Base-by-base conservation (phyloP, 2,888 invertebrate genomes). In the Neocrepidodera transversa region DNA sequence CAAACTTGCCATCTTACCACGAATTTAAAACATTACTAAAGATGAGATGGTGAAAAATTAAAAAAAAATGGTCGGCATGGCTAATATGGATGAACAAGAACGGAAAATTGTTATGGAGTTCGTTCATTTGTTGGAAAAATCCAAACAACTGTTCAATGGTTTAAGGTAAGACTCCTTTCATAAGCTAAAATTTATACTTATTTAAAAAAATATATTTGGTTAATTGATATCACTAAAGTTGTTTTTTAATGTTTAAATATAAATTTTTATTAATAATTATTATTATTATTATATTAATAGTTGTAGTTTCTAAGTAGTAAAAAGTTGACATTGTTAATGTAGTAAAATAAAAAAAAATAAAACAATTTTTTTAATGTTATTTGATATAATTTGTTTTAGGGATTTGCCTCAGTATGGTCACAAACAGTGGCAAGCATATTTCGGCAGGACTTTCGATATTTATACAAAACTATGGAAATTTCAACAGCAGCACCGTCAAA, bases 381-480 rank as follows among this genome's bases (percentile, higher is more conserved):
- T n/a, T n/a, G n/a, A n/a, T n/a, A n/a, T n/a, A n/a, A n/a, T n/a
- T n/a, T n/a, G 59, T 82, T 81, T n/a, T 81, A 95, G 97, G 76
- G 97, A 97, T 82, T 84, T 97, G 71, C 97, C 97, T 32, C 95
- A 95, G 79, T 96, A 96, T 82, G 97, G 97, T 11, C 95, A 96
- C 82, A 95, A 94, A 78, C 95, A 97, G 80, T 97, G 97, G 97
- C 96, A 97, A 82, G 91, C 93, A 10, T 96, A 97, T 80, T 97
- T 97, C 80, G 95, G 95, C 16, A 86, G 95, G 70, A 96, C 97
- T 18, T 97, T 97, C 82, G 97, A 97, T 82, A 93, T 97, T 58
- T 97, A 96, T 82, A 96, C 97, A 26, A 95, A 95, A 81, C 83
- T 97, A 58, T 97, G 97, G 97, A 97, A 97, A 81, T 97, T 95